Conservation (phyloP, 1,140 invertebrate genomes). For the Lineus longissimus region DNA sequence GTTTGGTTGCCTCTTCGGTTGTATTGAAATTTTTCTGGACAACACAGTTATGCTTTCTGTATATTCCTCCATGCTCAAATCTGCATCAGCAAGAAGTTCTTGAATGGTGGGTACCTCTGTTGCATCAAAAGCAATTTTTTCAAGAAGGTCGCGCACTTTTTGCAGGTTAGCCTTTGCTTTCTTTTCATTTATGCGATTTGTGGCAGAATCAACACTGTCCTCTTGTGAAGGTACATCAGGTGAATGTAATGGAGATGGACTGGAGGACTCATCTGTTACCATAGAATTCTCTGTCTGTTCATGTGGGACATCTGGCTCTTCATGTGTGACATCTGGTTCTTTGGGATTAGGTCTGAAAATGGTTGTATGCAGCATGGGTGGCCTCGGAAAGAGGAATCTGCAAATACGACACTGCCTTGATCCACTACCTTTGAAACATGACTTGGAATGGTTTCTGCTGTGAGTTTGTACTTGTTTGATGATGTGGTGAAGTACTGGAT, state of each 20-base stretch:
- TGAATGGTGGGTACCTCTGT: neutral
- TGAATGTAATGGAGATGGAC: too few relatives aligned
- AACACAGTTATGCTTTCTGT: constrained; percentile 10
- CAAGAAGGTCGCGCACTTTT: constrained; percentile 5
- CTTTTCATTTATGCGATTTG: neutral
- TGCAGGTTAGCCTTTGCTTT: constrained; percentile 9
- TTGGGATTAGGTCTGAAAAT: too few relatives aligned
- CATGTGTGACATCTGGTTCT: neutral
- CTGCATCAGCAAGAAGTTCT: neutral
- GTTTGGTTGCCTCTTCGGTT: constrained; percentile 6
- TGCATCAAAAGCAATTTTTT: neutral
- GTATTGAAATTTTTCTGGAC: constrained; percentile 4
- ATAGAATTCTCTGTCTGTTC: too few relatives aligned
- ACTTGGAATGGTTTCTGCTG: constrained; percentile 2
- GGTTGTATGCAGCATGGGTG: neutral
- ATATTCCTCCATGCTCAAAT: neutral
- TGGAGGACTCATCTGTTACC: too few relatives aligned
- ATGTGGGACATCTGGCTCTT: neutral
- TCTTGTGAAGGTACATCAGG: too few relatives aligned
- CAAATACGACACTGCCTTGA: neutral
- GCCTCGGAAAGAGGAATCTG: neutral
- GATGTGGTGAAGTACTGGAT: neutral
- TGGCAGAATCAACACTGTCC: too few relatives aligned
- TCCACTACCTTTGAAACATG: constrained; percentile 1
- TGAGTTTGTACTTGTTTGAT: constrained; percentile 1